phyloP scores from a whole-genome alignment of 2,113 vertebrate genomes.

The Mustela nigripes region DNA sequence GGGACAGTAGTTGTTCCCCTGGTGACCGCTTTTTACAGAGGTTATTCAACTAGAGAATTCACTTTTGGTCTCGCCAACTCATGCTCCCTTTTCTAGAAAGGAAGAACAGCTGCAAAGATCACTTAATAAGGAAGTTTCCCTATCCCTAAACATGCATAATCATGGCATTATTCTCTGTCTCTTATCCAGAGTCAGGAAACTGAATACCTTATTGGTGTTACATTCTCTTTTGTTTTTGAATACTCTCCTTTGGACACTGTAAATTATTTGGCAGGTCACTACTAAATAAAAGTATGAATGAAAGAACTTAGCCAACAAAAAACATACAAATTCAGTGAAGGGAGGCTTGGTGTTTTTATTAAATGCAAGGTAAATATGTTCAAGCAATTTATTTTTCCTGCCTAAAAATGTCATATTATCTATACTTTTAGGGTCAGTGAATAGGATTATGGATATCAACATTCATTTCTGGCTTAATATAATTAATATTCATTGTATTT shows the following conservation, averaged over 20 bases:
- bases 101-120: background rate
- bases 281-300: background rate
- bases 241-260: background rate
- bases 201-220: background rate
- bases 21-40: background rate
- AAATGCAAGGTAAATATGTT: background rate
- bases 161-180: background rate
- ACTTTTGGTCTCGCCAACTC: background rate
- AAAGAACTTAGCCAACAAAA: background rate
- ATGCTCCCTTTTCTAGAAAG: background rate
- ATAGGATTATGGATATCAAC: background rate
- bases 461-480: background rate
- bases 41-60: background rate
- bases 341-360: background rate
- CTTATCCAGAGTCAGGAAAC: background rate
- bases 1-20: background rate
- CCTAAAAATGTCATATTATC: background rate
- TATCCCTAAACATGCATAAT: no score
- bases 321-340: background rate
- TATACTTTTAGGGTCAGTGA: background rate
- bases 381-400: background rate
- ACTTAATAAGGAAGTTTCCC: background rate
- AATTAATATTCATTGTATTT: background rate
- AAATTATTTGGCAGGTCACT: background rate
- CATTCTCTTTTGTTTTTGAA: background rate